A percentile compares a stretch with the other conserved stretches of the same genome.
Conservation (phyloP, 2,888 invertebrate species). For the Bimastos eiseni region DNA sequence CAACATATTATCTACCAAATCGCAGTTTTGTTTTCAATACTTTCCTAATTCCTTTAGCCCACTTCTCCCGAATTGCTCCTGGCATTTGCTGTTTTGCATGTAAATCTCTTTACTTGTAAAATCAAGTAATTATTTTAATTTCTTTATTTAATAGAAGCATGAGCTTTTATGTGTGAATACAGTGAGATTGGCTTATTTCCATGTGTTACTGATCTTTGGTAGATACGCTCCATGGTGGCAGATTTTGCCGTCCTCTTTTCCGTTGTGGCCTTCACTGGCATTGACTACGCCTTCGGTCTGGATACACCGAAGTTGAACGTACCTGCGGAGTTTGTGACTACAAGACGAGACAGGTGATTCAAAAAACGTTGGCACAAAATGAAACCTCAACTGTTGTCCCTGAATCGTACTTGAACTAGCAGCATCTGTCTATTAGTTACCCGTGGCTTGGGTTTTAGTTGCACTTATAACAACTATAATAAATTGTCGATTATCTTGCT, state of each 20-base stretch:
- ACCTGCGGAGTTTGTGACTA: conserved; percentile 73
- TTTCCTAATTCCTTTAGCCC: too few relatives aligned
- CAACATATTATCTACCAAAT: too few relatives aligned
- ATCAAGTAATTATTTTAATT: not conserved
- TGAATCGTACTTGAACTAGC: not conserved
- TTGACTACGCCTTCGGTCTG: conserved; percentile 80
- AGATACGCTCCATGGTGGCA: conserved; percentile 45
- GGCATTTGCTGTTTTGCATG: too few relatives aligned
- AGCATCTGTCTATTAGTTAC: not conserved
- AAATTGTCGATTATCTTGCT: not conserved
- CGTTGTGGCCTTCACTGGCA: conserved; percentile 82
- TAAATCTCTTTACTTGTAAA: too few relatives aligned
- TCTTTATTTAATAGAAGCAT: not conserved
- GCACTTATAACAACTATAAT: not conserved
- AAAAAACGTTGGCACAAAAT: not conserved
- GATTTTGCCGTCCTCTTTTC: conserved; percentile 83
- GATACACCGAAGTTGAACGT: conserved; percentile 83
- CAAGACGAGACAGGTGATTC: conserved; percentile 35
- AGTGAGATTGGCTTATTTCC: not conserved
- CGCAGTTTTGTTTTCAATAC: too few relatives aligned
- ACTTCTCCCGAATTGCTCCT: too few relatives aligned
- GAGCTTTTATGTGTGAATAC: not conserved
- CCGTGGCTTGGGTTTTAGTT: not conserved
- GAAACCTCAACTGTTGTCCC: not conserved
- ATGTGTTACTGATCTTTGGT: not conserved